Evolutionary conservation across 2,888 invertebrate genomes (phyloP).

Genomic region (Cheilosia urbana): DNA sequence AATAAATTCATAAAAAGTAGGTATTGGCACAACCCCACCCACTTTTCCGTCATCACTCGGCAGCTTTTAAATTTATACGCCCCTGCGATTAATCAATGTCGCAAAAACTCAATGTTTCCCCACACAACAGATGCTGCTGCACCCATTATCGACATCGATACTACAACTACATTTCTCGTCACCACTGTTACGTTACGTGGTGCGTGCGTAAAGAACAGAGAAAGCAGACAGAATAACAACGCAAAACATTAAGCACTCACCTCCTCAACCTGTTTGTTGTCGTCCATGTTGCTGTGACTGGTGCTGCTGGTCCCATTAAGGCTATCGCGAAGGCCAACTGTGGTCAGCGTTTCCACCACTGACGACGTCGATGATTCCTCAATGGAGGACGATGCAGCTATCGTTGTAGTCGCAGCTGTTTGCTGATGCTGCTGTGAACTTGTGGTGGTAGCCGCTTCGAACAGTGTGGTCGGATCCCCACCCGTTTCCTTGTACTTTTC

Average conservation of each 20-base stretch:
- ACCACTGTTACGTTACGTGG: conserved; percentile 67
- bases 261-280: conserved; percentile 78
- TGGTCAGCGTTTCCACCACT: conserved; percentile 61
- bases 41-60: background rate
- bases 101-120: background rate
- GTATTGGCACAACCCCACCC: background rate
- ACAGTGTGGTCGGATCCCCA: conserved; percentile 83
- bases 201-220: conserved; percentile 31
- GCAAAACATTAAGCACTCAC: conserved; percentile 64
- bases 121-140: conserved; percentile 55
- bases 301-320: conserved; percentile 63
- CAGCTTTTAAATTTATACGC: conserved; percentile 1
- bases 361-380: conserved; percentile 55
- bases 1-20: background rate
- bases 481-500: conserved; percentile 89
- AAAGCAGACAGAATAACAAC: conserved; percentile 7
- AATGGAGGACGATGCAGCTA: conserved; percentile 59
- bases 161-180: conserved; percentile 36
- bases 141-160: conserved; percentile 66
- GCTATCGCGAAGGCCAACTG: conserved; percentile 74
- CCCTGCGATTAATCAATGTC: conserved; percentile 18
- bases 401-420: conserved; percentile 62
- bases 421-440: conserved; percentile 66
- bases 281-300: conserved; percentile 68
- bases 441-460: conserved; percentile 82